phyloP scores from a whole-genome alignment of 2,797 vertebrate genomes.

The Brachymystax lenok region DNA sequence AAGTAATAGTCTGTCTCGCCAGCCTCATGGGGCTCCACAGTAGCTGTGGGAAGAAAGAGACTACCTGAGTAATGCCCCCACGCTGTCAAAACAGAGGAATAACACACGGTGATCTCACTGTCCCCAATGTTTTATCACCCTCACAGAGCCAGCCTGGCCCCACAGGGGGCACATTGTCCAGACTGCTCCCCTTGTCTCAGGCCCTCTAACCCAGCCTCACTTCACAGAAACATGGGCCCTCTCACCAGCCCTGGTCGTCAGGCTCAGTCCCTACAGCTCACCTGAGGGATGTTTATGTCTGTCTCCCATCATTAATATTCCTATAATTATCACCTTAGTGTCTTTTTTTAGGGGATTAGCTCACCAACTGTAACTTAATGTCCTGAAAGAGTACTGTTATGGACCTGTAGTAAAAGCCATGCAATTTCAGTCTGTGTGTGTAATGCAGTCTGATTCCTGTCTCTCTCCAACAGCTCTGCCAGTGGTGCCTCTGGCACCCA shows the following conservation, averaged over 20 bases:
- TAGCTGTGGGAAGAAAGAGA: neutral
- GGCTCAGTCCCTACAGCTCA: neutral
- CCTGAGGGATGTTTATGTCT: neutral
- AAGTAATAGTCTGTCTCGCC: neutral
- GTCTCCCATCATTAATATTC: conserved; percentile 1
- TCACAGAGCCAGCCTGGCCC: conserved; percentile 5
- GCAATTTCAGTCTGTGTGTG: neutral
- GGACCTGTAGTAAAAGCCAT: neutral
- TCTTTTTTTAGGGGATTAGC: neutral
- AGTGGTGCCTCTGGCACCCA: conserved; percentile 47
- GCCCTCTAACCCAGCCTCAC: neutral
- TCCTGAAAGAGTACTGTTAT: neutral
- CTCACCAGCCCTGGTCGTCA: neutral
- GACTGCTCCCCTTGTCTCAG: conserved; percentile 1
- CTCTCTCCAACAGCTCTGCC: conserved; percentile 49
- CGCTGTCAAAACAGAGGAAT: neutral
- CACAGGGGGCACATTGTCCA: neutral
- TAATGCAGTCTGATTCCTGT: conserved; percentile 29
- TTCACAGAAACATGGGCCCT: neutral
- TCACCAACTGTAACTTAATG: neutral
- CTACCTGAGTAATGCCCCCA: conserved; percentile 4
- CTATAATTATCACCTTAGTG: neutral
- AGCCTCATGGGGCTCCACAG: neutral
- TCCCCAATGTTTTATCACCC: neutral
- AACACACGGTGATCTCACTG: conserved; percentile 1